Base-by-base conservation (phyloP, 2,888 invertebrate genomes). In the Drosophila sordidula region DNA sequence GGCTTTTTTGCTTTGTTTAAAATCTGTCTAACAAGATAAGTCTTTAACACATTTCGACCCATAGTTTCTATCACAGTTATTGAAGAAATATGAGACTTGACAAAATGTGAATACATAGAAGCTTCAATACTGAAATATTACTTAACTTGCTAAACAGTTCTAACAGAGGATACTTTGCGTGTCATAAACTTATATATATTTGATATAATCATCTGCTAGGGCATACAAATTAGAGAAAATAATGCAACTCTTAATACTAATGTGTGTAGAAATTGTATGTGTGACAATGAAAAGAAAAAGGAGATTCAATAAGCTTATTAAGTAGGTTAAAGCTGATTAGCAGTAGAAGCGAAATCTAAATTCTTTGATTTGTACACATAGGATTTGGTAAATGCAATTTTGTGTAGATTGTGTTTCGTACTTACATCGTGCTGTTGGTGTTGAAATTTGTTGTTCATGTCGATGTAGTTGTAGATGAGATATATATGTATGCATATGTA, bases 371-470 rank as follows among this genome's bases (percentile, higher is more conserved):
- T 62, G 38, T 63, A 75, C 70, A 79, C 69, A 75, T 66, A 78
- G 62, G 65, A 76, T 61, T 73, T 78, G 65, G 78, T 71, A 74
- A 77, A 78, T 81, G 84, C 71, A 74, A 77, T 78, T 76, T 39
- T 69, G 89, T 90, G 86, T 87, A 80, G 81, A 79, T 80, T 68
- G 90, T 90, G 89, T 86, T 89, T 90, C 87, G 91, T 92, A 92
- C 92, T 92, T 92, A 92, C 92, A 91, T 92, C 92, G 91, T 92
- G 91, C 92, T 92, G 91, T 89, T 90, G 91, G 90, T 90, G 91
- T 87, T 88, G 87, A 84, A 81, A 78, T 87, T 81, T 85, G 89
- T 88, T 87, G 90, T 90, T 80, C 83, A 88, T 84, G 87, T 87
- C 88, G 90, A 88, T 78, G 80, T 80, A 75, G 76, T 83, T 87